Evolutionary conservation across 2,797 vertebrate species (phyloP).

Genomic region (Triplophysa yarkandensis): DNA sequence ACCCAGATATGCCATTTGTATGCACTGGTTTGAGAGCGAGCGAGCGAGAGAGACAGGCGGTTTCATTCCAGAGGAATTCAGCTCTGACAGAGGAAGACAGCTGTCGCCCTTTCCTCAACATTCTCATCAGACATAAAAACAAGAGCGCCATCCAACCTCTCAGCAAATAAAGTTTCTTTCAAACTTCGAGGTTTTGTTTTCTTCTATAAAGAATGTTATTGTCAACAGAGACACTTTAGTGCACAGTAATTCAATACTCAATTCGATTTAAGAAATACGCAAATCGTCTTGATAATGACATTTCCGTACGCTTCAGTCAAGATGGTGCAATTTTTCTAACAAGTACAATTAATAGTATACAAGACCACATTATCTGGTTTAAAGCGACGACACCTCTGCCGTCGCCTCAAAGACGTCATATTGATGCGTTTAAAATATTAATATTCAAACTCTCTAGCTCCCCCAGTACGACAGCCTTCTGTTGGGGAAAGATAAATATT

Average conservation of each 20-base stretch:
- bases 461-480: constrained; percentile 82
- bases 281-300: constrained; percentile 16
- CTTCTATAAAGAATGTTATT: constrained; percentile 39
- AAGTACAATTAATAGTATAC: constrained; percentile 64
- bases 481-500: constrained; percentile 86
- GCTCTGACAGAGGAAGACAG: constrained; percentile 76
- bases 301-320: constrained; percentile 35
- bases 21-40: constrained; percentile 65
- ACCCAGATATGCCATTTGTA: constrained; percentile 68
- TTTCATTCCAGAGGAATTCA: constrained; percentile 78
- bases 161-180: constrained; percentile 53
- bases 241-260: constrained; percentile 12
- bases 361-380: constrained; percentile 59
- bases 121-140: constrained; percentile 56
- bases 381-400: constrained; percentile 66
- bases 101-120: constrained; percentile 73
- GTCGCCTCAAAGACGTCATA: constrained; percentile 74
- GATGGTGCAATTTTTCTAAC: constrained; percentile 19
- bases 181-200: constrained; percentile 36
- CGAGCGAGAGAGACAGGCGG: constrained; percentile 61
- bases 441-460: constrained; percentile 83
- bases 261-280: constrained; percentile 27
- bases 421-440: constrained; percentile 84
- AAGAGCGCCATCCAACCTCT: constrained; percentile 48
- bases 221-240: constrained; percentile 38